phyloP scores from a whole-genome alignment of 2,113 vertebrate genomes.

The Lepus europaeus region DNA sequence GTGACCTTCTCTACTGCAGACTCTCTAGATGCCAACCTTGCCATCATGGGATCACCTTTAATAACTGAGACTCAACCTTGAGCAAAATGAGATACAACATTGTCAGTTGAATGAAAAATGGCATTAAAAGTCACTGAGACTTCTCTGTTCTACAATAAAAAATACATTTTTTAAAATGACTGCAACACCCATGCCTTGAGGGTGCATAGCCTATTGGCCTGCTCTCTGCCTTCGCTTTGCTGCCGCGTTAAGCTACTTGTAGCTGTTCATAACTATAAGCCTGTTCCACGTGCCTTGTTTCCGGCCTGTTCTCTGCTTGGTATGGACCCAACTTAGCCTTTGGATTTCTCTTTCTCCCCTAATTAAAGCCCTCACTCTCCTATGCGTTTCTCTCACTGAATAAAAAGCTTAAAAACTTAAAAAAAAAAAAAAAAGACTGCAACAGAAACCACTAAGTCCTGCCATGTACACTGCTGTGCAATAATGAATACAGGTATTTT shows the following conservation, averaged over 20 bases:
- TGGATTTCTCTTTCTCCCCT: no score
- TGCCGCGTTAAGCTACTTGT: no score
- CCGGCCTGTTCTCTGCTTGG: no score
- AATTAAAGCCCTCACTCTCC: no score
- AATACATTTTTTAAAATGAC: not conserved
- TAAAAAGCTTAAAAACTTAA: no score
- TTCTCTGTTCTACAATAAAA: not conserved
- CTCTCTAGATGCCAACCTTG: not conserved
- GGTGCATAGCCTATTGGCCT: no score
- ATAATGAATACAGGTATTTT: not conserved
- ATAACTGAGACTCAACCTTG: not conserved
- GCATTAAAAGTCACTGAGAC: not conserved
- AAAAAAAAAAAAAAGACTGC: not conserved
- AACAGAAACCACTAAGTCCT: not conserved
- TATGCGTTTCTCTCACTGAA: no score
- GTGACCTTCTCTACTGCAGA: no score
- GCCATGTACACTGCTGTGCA: not conserved
- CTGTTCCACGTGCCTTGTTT: no score
- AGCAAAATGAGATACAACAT: not conserved
- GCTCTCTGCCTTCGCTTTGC: no score
- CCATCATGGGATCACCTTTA: not conserved
- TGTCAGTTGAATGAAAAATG: not conserved
- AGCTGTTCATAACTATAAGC: no score
- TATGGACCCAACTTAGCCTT: no score
- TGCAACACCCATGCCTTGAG: not conserved